Conservation (phyloP, 2,113 vertebrate species). For the Tachycineta bicolor region DNA sequence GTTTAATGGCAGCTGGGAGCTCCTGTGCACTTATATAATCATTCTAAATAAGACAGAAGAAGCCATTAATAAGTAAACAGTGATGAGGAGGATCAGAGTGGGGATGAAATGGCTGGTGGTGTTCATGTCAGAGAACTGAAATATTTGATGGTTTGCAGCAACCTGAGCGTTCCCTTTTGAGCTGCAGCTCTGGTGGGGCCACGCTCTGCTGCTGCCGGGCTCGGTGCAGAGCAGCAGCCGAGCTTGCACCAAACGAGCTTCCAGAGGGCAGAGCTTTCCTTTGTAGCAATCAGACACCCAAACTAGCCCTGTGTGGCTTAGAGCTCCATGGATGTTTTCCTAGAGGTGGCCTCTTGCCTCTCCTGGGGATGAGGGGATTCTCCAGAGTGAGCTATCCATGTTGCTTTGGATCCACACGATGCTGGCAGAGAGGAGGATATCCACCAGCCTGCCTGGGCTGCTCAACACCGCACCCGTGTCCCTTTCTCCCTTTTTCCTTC, state of each 20-base stretch:
- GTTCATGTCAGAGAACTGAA: not conserved
- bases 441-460: not conserved
- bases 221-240: not conserved
- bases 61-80: slow-evolving; percentile 61
- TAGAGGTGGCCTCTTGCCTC: not conserved
- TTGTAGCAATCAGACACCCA: not conserved
- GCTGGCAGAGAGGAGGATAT: not conserved
- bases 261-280: not conserved
- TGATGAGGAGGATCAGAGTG: not conserved
- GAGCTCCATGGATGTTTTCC: not conserved
- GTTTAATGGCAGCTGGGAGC: not conserved
- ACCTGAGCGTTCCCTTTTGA: not conserved
- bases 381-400: not conserved
- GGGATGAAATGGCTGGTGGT: slow-evolving; percentile 10
- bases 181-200: not conserved
- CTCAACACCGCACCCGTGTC: not conserved
- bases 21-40: slow-evolving; percentile 38
- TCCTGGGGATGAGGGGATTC: not conserved
- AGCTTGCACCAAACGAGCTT: not conserved
- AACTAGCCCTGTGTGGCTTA: not conserved
- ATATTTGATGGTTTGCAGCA: not conserved
- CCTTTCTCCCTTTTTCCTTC: not conserved
- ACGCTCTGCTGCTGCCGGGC: not conserved
- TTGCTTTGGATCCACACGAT: not conserved
- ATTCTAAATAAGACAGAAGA: slow-evolving; percentile 48